These are phyloP conservation scores for Muscina levida DNA, from an alignment of 2,888 invertebrate species.

Conservation along the genomic window DNA sequence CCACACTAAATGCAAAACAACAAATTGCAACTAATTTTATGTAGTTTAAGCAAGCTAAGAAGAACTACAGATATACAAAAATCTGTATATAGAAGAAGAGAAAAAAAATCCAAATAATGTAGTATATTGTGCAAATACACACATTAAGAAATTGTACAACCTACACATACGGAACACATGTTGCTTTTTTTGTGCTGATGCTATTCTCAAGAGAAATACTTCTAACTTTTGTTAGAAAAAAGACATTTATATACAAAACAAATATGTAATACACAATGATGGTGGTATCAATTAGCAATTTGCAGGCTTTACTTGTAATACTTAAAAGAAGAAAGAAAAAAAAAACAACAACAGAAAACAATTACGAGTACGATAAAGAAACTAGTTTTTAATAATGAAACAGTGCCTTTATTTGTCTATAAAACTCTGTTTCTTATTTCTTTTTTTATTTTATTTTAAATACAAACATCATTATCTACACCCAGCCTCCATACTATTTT, in stretches of 20 bases:
- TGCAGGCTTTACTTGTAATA: constrained; percentile 56
- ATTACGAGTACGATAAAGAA: not conserved
- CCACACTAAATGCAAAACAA: no score
- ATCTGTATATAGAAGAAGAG: no score
- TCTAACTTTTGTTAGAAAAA: constrained; percentile 58
- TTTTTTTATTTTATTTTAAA: no score
- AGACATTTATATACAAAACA: no score
- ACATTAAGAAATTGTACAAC: not conserved
- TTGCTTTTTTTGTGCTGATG: constrained; percentile 34
- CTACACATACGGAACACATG: not conserved
- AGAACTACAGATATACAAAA: not conserved
- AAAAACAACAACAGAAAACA: constrained; percentile 36
- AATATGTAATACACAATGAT: no score
- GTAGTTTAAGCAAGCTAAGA: not conserved
- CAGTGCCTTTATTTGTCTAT: constrained; percentile 63
- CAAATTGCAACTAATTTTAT: not conserved
- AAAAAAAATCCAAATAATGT: not conserved
- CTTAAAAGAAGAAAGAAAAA: constrained; percentile 18
- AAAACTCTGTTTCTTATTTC: constrained; percentile 62
- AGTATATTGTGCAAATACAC: constrained; percentile 21
- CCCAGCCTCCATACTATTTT: not conserved
- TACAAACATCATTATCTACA: no score
- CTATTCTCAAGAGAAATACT: constrained; percentile 19
- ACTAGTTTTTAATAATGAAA: constrained; percentile 44
- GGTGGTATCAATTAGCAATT: no score